Percentiles rank a stretch among this genome's conserved stretches.
Evolutionary conservation across 2,113 vertebrate genomes (phyloP).

Genomic region (Antennarius striatus): DNA sequence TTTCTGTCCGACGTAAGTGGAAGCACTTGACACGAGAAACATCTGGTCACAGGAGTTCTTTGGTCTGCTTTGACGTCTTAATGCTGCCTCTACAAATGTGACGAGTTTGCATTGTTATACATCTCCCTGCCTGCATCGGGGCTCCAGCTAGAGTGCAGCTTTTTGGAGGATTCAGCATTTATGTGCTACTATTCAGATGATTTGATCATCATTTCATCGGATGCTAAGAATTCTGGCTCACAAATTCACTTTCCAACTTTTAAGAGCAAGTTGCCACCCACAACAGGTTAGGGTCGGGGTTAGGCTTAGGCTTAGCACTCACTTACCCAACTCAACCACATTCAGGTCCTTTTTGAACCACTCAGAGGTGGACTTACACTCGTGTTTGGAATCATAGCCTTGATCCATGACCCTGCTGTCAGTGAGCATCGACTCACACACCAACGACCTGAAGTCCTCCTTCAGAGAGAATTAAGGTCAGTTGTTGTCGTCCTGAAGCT

Average conservation of each 20-base stretch:
- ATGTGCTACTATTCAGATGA: too few relatives aligned
- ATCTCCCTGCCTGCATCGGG: constrained; percentile 4
- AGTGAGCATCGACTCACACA: too few relatives aligned
- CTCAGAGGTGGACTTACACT: too few relatives aligned
- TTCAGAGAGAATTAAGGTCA: too few relatives aligned
- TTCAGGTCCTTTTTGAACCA: too few relatives aligned
- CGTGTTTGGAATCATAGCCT: too few relatives aligned
- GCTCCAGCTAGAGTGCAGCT: neutral
- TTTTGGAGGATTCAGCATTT: neutral
- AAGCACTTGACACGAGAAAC: constrained; percentile 65
- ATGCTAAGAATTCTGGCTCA: constrained; percentile 3
- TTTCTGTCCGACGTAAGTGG: constrained; percentile 65
- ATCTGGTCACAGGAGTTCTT: constrained; percentile 44
- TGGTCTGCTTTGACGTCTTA: constrained; percentile 44
- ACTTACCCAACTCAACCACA: too few relatives aligned
- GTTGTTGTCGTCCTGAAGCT: too few relatives aligned
- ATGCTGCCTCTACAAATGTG: constrained; percentile 21
- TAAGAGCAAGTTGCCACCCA: neutral
- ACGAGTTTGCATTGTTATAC: constrained; percentile 12
- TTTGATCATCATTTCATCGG: constrained; percentile 7
- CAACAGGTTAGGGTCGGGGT: neutral
- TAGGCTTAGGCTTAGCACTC: too few relatives aligned
- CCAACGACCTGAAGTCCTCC: too few relatives aligned
- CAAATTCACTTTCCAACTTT: constrained; percentile 12
- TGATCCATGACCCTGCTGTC: too few relatives aligned